Base-by-base conservation (phyloP, 1,140 invertebrate genomes). In the Dendroctonus valens region DNA sequence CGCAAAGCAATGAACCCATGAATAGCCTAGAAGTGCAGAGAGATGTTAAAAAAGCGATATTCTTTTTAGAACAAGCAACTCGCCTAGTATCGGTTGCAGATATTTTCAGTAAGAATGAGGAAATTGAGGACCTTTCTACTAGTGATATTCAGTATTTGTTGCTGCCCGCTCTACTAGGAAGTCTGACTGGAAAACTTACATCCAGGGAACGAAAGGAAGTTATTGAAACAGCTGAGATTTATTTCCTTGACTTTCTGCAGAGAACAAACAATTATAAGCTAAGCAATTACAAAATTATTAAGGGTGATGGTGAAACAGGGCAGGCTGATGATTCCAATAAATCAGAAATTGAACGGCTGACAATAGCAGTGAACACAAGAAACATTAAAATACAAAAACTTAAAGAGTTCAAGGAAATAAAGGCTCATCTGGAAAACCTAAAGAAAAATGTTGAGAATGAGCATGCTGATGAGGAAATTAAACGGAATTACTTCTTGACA, bases 61-160 rank as follows among this genome's bases (percentile, higher is more conserved):
- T 80, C 15, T 83, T 86, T 41, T 86, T 94, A 62, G 92, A 95
- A 81, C 82, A 91, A 72, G 82, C 86, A 2, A 95, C 92, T 12
- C 84, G 82, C 69, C 77, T 93, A 54, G 91, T 94, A 0, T 94
- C 91, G 6, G 67, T 88, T 44, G 81, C 90, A 0, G 87, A 85
- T 50, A 84, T 97, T 78, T 97, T 97, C 73, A 96, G 93, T 78
- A 77, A 78, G 40, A 97, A 97, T 81, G 96, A 98, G 83, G 82
- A 81, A 37, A 82, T 94, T 48, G 91, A 95, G 57, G 96, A 98
- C 81, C 76, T 97, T 8, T 79, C 92, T 0, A 94, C 93, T 9
- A 87, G 89, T 68, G 88, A 94, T 73, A 76, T 98, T 3, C 92
- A 92, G 74, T 94, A 92, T 73, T 83, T 96, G 52, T 77, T 96